phyloP scores from a whole-genome alignment of 2,797 vertebrate genomes.

The Botia kubotai region DNA sequence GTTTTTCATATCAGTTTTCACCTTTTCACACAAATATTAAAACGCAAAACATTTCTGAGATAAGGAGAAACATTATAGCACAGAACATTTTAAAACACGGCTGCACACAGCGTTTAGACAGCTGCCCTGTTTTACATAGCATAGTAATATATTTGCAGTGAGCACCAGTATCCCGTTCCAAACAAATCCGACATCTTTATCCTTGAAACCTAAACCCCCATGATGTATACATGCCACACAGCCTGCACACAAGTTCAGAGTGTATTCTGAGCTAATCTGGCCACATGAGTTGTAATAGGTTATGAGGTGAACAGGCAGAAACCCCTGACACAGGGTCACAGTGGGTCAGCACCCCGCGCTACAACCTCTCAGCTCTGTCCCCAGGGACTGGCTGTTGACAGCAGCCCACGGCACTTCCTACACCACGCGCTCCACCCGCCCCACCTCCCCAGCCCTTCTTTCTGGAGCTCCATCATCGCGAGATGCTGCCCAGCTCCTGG shows the following conservation, averaged over 20 bases:
- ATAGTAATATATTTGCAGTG: neutral
- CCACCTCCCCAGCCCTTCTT: constrained; percentile 28
- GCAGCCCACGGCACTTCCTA: constrained; percentile 76
- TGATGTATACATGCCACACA: constrained; percentile 2
- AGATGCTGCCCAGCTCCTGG: constrained; percentile 66
- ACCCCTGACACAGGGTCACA: constrained; percentile 61
- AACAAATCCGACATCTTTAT: constrained; percentile 5
- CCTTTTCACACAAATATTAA: neutral
- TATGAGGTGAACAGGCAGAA: constrained; percentile 46
- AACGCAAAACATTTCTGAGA: too few species aligned
- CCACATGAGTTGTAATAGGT: constrained; percentile 34
- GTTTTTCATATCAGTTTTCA: neutral
- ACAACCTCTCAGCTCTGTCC: constrained; percentile 77
- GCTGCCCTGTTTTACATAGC: neutral
- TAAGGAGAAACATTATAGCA: neutral
- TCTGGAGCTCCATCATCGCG: constrained; percentile 31
- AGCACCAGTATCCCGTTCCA: neutral
- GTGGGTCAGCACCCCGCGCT: constrained; percentile 74
- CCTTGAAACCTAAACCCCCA: neutral
- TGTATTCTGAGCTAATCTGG: constrained; percentile 33
- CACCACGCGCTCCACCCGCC: constrained; percentile 31
- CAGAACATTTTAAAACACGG: neutral
- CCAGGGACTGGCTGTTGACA: constrained; percentile 72
- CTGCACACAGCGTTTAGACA: neutral
- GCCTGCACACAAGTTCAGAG: constrained; percentile 34